Evolutionary conservation across 2,797 vertebrate species (phyloP), one percentile per base, ranked within the genome.

Genomic region (Halcyon leucocephala): DNA sequence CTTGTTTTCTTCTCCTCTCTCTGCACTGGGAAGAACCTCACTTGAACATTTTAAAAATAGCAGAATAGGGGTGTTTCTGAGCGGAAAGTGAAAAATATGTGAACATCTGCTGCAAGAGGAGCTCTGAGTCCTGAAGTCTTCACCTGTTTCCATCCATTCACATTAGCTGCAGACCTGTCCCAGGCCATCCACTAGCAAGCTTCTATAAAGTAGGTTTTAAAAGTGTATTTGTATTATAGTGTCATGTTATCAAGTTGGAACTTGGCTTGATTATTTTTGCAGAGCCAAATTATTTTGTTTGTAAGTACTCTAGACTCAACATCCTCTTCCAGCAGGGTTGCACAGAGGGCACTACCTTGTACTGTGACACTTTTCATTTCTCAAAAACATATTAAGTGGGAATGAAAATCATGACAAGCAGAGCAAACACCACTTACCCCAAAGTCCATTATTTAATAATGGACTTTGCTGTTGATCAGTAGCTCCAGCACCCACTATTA

Each of bases 391-490:
- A 79, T 35, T 46, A 89, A 61, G 48, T 77, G 20, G 12, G 49
- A 80, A 94, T 57, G 61, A 83, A 94, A 90, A 89, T 31, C 37
- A 35, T 12, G 31, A 81, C 74, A 93, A 87, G 33, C 39, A 82
- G 21, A 2, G 2, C 26, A 20, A 92, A 71, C 2, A 4, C 6
- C 2, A 0, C 61, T 85, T 37, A 91, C 58, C 22, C 25, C 8
- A 16, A 87, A 81, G 52, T 35, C 16, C n/a, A 31, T 70, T 82
- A 48, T 55, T 84, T 65, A 94, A 17, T 42, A 42, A 42, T 42
- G 17, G 42, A 42, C 42, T 77, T 52, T 66, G 33, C 46, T 91
- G 60, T 89, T 76, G 28, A 80, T 83, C 57, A 70, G 37, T 62
- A 78, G 25, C 69, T 72, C 60, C 44, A 79, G 62, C n/a, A 91